phyloP scores from a whole-genome alignment of 2,113 vertebrate genomes.

The Entosphenus tridentatus region DNA sequence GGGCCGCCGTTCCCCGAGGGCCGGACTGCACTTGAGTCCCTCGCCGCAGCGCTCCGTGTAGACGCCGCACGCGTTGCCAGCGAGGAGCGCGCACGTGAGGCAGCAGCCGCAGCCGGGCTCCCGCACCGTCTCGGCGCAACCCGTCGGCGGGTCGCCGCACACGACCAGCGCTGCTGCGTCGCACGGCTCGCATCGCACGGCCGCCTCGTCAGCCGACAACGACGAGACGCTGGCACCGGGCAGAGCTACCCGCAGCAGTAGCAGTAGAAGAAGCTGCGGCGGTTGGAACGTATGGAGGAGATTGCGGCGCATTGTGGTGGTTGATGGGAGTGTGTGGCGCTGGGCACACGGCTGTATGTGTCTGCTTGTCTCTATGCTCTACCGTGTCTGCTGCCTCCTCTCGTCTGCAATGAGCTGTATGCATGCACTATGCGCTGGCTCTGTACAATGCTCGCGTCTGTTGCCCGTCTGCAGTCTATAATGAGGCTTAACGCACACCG shows the following conservation, averaged over 20 bases:
- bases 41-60: constrained; percentile 60
- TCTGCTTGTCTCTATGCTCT: too few species aligned
- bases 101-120: constrained; percentile 81
- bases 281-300: too few species aligned
- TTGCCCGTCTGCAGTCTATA: too few species aligned
- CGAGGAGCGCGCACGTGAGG: constrained; percentile 44
- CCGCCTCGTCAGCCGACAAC: constrained; percentile 30
- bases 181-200: constrained; percentile 59
- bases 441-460: too few species aligned
- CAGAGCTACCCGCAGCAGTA: constrained; percentile 20
- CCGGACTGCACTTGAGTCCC: constrained; percentile 39
- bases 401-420: too few species aligned
- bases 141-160: constrained; percentile 37
- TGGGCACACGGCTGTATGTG: too few species aligned
- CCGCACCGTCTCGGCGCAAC: constrained; percentile 43
- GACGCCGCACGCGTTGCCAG: constrained; percentile 46
- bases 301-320: too few species aligned
- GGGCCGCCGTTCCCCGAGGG: constrained; percentile 32
- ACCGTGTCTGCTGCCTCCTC: too few species aligned
- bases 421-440: too few species aligned
- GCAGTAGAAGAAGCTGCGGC: too few species aligned
- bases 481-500: too few species aligned
- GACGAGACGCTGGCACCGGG: constrained; percentile 14
- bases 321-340: too few species aligned
- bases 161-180: constrained; percentile 34